phyloP scores from a whole-genome alignment of 35 echinoderm and acorn worm genomes.

The Amphiura filiformis region DNA sequence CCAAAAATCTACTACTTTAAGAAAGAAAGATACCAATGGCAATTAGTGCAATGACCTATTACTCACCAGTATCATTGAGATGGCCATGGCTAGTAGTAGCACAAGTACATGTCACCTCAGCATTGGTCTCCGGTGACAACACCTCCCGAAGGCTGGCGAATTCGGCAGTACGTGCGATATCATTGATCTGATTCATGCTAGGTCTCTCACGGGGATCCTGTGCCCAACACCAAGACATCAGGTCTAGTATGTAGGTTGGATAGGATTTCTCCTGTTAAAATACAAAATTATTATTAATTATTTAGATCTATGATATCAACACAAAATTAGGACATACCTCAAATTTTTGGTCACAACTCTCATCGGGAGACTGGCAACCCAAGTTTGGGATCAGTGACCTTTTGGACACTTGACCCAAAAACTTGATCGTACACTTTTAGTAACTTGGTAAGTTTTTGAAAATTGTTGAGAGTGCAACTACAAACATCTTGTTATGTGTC shows the following conservation, averaged over 20 bases:
- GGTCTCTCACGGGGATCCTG: constrained; percentile 78
- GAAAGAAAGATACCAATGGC: no score
- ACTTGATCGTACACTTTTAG: no score
- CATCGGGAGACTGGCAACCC: no score
- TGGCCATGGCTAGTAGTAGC: constrained; percentile 12
- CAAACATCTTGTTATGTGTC: not conserved
- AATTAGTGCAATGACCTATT: no score
- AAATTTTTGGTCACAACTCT: no score
- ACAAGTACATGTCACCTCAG: constrained; percentile 55
- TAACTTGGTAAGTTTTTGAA: no score
- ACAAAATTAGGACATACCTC: no score
- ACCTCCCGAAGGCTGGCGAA: constrained; percentile 79
- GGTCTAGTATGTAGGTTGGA: constrained; percentile 87
- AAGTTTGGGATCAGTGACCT: no score
- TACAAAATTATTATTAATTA: not conserved
- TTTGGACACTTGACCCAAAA: no score
- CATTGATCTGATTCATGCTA: constrained; percentile 68
- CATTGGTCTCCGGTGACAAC: constrained; percentile 65
- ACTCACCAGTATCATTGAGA: constrained; percentile 28
- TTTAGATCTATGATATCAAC: no score
- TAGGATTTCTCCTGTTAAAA: constrained; percentile 77
- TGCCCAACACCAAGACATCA: constrained; percentile 93
- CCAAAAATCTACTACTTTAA: no score
- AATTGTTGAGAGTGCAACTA: no score
- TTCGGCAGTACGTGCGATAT: constrained; percentile 64